A percentile compares a stretch with the other conserved stretches of the same genome.
phyloP scores from a whole-genome alignment of 2,888 invertebrate species.

The Neria commutata region DNA sequence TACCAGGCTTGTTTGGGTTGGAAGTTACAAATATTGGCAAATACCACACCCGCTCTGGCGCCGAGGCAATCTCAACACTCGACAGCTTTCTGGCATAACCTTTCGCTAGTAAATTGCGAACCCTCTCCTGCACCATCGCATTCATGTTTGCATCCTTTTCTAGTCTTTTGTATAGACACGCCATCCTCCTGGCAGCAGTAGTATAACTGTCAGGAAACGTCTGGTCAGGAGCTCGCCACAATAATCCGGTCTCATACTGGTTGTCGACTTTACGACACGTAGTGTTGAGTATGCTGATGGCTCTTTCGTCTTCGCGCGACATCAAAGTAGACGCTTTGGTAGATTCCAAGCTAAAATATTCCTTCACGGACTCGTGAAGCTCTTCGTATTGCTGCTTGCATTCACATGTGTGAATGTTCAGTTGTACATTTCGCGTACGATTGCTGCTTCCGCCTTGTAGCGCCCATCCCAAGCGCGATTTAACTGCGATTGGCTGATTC shows the following conservation, averaged over 20 bases:
- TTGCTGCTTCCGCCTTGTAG: neutral
- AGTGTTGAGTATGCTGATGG: slow-evolving; percentile 15
- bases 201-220: slow-evolving; percentile 12
- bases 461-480: neutral
- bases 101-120: slow-evolving; percentile 26
- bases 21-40: slow-evolving; percentile 28
- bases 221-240: slow-evolving; percentile 32
- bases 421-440: slow-evolving; percentile 5
- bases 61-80: slow-evolving; percentile 1
- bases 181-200: slow-evolving; percentile 24
- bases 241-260: slow-evolving; percentile 28
- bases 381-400: slow-evolving; percentile 10
- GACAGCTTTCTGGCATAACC: slow-evolving; percentile 23
- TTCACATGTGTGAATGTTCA: slow-evolving; percentile 15
- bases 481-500: neutral
- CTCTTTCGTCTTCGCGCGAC: slow-evolving; percentile 12
- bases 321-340: neutral
- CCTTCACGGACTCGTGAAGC: slow-evolving; percentile 12
- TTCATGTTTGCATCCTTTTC: slow-evolving; percentile 13
- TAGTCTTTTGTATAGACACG: slow-evolving; percentile 27
- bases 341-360: slow-evolving; percentile 7
- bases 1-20: slow-evolving; percentile 39
- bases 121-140: slow-evolving; percentile 16
- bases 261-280: slow-evolving; percentile 12
- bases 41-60: slow-evolving; percentile 23